A percentile compares a stretch with the other conserved stretches of the same genome.
Evolutionary conservation across 2,113 vertebrate genomes (phyloP).

Genomic region (Campylorhamphus procurvoides): DNA sequence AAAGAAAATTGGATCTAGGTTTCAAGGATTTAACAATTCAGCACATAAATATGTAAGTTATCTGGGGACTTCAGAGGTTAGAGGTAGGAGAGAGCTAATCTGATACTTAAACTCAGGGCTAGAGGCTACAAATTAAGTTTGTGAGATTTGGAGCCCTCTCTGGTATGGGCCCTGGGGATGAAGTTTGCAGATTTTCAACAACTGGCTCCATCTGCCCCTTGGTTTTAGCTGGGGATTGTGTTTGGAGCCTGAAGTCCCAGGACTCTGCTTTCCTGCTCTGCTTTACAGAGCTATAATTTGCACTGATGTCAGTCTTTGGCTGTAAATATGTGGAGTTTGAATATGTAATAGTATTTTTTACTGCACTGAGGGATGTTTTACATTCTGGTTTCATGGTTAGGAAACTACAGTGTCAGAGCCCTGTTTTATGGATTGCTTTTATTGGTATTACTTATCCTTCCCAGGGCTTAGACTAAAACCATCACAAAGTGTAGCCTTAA

Average conservation of each 20-base stretch:
- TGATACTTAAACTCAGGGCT: not conserved
- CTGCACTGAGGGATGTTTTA: not conserved
- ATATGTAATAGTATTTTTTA: not conserved
- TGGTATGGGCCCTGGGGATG: not conserved
- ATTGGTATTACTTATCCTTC: not conserved
- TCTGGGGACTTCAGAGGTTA: not conserved
- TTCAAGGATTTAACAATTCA: not conserved
- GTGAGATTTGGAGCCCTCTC: not conserved
- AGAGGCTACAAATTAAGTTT: not conserved
- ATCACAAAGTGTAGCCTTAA: not conserved
- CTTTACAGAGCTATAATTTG: not conserved
- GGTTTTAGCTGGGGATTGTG: not conserved
- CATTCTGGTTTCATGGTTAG: not conserved
- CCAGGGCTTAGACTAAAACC: not conserved
- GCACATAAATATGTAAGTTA: not conserved
- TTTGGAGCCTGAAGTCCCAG: not conserved
- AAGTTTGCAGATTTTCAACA: not conserved
- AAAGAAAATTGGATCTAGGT: not conserved
- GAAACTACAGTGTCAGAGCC: not conserved
- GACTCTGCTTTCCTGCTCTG: not conserved
- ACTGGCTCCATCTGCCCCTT: not conserved
- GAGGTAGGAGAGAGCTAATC: not conserved
- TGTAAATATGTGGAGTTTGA: not conserved
- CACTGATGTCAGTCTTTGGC: not conserved
- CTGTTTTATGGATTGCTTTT: not conserved